Evolutionary conservation across 2,888 invertebrate species (phyloP), one percentile per base, ranked within the genome.

Genomic region (Anthrax anthrax): DNA sequence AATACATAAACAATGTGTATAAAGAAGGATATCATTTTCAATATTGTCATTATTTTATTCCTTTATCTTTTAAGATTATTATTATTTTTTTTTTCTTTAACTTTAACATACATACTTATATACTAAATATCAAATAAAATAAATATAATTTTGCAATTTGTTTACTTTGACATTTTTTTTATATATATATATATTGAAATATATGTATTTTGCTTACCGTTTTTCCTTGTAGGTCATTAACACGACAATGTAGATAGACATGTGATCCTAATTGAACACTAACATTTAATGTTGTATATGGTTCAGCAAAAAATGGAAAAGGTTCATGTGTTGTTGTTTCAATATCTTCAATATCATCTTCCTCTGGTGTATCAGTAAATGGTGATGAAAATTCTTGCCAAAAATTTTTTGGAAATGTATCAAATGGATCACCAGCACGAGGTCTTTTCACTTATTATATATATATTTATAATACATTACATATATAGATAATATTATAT

Each of bases 251-350:
- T 43, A 82, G 62, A 52, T 77, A 72, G 5, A 81, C 78, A 29
- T 74, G 72, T 46, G 75, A 75, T 4, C 78, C 77, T 12, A 81
- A 60, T 58, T 81, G 82, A 0, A 79, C 75, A 13, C 81, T 81
- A 55, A 81, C 75, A 59, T 79, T 80, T 2, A 78, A 72, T 6
- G 73, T 72, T 16, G 74, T 71, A 53, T 72, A 70, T 1, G 71
- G 69, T 57, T 82, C 81, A 58, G 81, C 80, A 62, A 84, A 84
- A 65, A 77, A 80, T 1, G 84, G 83, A 52, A 79, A 70, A 0
- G 83, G 81, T 55, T 81, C 82, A 13, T 76, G 73, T n/a, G 79
- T 77, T 6, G 75, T 76, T 17, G 66, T 65, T 49, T 66, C 66
- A 10, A 60, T 60, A 46, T 61, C 59, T 55, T 64, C 63, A 23